Evolutionary conservation across 2,113 vertebrate genomes (phyloP).

Genomic region (Lasiurus borealis): DNA sequence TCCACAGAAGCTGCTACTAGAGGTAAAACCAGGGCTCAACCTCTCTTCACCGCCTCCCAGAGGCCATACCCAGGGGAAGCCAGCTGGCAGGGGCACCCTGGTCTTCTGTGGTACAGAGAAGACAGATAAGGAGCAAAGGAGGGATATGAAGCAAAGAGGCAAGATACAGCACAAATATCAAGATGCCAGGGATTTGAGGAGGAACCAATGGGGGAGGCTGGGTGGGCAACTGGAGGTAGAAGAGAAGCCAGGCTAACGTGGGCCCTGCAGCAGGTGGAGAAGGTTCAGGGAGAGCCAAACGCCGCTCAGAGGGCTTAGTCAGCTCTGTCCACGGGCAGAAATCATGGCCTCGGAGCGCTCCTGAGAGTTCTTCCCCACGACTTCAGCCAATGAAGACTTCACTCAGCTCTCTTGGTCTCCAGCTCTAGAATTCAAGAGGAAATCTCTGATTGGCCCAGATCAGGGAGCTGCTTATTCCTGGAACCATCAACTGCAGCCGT

Average conservation of each 20-base stretch:
- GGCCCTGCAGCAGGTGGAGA: neutral
- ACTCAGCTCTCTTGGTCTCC: neutral
- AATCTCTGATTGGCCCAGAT: neutral
- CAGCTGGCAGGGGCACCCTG: no score
- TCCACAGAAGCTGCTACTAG: neutral
- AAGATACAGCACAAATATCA: neutral
- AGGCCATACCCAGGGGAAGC: neutral
- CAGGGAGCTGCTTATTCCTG: neutral
- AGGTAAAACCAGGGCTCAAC: fast-evolving
- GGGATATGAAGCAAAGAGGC: neutral
- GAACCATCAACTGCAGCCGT: neutral
- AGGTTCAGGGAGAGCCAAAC: neutral
- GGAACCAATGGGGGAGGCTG: no score
- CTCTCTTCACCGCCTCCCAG: neutral
- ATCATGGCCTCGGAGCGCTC: neutral
- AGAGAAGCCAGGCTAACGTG: neutral
- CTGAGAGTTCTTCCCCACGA: neutral
- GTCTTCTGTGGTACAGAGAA: neutral
- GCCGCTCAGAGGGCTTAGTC: neutral
- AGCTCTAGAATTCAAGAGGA: neutral
- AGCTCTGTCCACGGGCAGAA: neutral
- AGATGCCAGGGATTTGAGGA: neutral
- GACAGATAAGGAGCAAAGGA: neutral
- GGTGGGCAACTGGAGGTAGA: neutral
- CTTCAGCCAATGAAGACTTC: neutral